Evolutionary conservation across 64 coral and sea anemone species (phyloP).

Genomic region (Stylophora pistillata): DNA sequence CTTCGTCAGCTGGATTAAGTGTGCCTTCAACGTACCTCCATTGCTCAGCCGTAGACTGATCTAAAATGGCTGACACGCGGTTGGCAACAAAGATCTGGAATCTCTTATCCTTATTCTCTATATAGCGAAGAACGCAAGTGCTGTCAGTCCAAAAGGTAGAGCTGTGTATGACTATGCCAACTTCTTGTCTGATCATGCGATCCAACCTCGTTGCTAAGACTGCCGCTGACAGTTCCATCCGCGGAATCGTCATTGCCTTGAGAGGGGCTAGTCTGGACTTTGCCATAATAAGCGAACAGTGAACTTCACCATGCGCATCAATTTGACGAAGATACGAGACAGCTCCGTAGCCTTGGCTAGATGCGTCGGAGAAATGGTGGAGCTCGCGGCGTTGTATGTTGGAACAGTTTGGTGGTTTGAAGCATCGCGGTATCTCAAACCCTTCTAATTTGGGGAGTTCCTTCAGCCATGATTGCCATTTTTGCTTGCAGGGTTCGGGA

Average conservation of each 20-base stretch:
- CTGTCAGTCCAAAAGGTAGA: conserved; percentile 66
- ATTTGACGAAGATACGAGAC: conserved; percentile 46
- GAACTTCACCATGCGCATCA: conserved; percentile 2
- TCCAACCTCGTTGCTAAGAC: conserved; percentile 60
- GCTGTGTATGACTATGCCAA: background rate
- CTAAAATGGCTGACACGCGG: conserved; percentile 42
- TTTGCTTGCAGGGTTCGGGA: background rate
- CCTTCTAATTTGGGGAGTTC: conserved; percentile 57
- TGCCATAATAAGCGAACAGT: conserved; percentile 49
- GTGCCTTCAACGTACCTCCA: conserved; percentile 63
- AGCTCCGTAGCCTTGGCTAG: conserved; percentile 47
- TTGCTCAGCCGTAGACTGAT: conserved; percentile 39
- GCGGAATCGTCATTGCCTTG: conserved; percentile 58
- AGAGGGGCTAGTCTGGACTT: conserved; percentile 54
- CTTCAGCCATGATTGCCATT: conserved; percentile 41
- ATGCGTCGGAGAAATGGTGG: conserved; percentile 52
- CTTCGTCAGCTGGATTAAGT: conserved; percentile 61
- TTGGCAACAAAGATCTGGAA: conserved; percentile 62
- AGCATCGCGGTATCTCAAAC: conserved; percentile 46
- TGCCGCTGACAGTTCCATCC: conserved; percentile 59
- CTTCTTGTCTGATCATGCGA: conserved; percentile 45
- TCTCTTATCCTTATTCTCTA: conserved; percentile 52
- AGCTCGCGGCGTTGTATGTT: conserved; percentile 24
- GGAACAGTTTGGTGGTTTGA: conserved; percentile 26
- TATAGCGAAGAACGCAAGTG: conserved; percentile 61